Evolutionary conservation across 2,113 vertebrate species (phyloP).

Genomic region (Sisor rabdophorus): DNA sequence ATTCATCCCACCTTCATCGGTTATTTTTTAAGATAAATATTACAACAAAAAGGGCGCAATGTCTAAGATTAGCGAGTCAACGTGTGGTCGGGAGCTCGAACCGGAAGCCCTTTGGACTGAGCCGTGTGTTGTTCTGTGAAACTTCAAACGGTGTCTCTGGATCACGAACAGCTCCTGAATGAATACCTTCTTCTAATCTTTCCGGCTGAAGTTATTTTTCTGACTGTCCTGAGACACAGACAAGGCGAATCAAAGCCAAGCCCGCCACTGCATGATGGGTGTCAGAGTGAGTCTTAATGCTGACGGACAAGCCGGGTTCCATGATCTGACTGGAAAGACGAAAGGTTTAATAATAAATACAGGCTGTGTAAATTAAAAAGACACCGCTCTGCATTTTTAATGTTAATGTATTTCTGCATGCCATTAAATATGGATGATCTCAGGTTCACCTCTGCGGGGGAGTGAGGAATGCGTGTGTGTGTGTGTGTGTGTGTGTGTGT

Average conservation of each 20-base stretch:
- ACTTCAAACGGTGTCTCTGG: conserved; percentile 12
- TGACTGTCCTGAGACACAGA: conserved; percentile 20
- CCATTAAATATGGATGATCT: conserved; percentile 74
- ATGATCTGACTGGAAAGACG: conserved; percentile 70
- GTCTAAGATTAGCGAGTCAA: background rate
- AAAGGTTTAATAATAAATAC: conserved; percentile 76
- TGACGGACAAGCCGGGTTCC: conserved; percentile 65
- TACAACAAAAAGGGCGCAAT: background rate
- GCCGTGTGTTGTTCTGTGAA: background rate
- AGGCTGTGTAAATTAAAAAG: conserved; percentile 72
- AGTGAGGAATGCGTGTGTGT: conserved; percentile 46
- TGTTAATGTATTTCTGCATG: conserved; percentile 75
- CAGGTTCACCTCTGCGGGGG: conserved; percentile 51
- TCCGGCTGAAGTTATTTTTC: conserved; percentile 5
- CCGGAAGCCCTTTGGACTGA: background rate
- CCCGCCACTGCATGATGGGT: conserved; percentile 54
- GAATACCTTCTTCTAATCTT: conserved; percentile 23
- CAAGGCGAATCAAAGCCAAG: conserved; percentile 64
- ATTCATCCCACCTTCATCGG: background rate
- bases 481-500: conserved; percentile 45
- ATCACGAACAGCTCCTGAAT: background rate
- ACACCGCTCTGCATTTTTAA: conserved; percentile 73
- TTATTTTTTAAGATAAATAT: background rate
- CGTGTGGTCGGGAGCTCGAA: background rate
- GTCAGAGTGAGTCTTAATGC: conserved; percentile 40